phyloP scores from a whole-genome alignment of 92 coral and sea anemone genomes.

The Epizoanthus fatuus region DNA sequence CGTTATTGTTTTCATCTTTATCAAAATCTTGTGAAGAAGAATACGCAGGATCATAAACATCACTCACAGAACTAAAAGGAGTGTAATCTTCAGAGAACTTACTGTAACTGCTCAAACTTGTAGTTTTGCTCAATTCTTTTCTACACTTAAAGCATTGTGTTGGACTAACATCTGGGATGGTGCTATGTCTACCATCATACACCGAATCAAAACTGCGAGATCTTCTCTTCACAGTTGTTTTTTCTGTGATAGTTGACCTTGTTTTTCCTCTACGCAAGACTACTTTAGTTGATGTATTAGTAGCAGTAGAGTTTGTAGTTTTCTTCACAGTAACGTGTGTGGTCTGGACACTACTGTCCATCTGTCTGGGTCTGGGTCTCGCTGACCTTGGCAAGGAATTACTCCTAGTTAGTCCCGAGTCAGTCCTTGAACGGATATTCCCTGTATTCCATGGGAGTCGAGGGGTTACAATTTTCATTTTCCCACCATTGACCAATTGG shows the following conservation, averaged over 20 bases:
- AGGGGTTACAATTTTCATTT: constrained; percentile 87
- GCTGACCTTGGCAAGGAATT: constrained; percentile 57
- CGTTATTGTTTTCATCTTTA: constrained; percentile 78
- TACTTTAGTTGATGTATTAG: constrained; percentile 65
- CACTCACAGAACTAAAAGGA: constrained; percentile 85
- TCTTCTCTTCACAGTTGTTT: constrained; percentile 71
- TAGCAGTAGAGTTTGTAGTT: constrained; percentile 16
- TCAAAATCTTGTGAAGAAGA: constrained; percentile 80
- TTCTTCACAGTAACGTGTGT: constrained; percentile 22
- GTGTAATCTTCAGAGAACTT: constrained; percentile 81
- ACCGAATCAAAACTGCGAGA: constrained; percentile 91
- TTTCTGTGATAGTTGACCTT: constrained; percentile 63
- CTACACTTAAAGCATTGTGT: constrained; percentile 90
- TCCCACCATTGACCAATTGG: constrained; percentile 68
- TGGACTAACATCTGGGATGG: constrained; percentile 71
- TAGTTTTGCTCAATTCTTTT: constrained; percentile 80
- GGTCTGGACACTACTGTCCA: constrained; percentile 56
- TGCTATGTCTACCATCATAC: constrained; percentile 64
- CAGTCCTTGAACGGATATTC: constrained; percentile 77
- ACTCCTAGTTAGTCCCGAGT: constrained; percentile 73
- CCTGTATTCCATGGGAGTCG: constrained; percentile 89
- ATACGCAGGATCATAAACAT: constrained; percentile 68
- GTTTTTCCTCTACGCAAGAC: constrained; percentile 74
- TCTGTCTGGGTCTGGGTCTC: constrained; percentile 62
- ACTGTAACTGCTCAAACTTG: constrained; percentile 78